Evolutionary conservation across 2,888 invertebrate genomes (phyloP).

Genomic region (Ochlodes sylvanus): DNA sequence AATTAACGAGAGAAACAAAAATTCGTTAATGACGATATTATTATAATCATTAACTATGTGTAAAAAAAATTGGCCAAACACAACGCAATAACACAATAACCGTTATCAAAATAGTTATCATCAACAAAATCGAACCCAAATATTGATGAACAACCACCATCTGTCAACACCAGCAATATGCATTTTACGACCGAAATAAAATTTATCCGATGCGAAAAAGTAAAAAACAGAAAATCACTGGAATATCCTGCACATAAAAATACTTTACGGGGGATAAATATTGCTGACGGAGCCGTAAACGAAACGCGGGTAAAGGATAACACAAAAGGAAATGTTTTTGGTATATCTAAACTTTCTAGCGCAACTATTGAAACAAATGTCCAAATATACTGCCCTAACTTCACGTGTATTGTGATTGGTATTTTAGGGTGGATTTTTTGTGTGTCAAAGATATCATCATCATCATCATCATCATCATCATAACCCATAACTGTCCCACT

Average conservation of each 20-base stretch:
- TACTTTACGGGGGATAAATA: constrained; percentile 39
- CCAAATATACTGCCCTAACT: constrained; percentile 4
- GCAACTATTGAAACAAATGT: constrained; percentile 9
- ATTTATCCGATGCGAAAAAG: constrained; percentile 36
- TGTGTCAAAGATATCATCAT: too few relatives aligned
- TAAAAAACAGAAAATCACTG: constrained; percentile 34
- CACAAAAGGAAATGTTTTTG: constrained; percentile 32
- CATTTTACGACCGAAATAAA: constrained; percentile 39
- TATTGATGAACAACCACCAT: constrained; percentile 36
- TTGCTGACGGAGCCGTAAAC: constrained; percentile 36
- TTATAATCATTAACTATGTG: neutral
- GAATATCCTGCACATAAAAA: constrained; percentile 38
- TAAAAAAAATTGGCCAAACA: constrained; percentile 6
- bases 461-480: too few relatives aligned
- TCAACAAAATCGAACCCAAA: constrained; percentile 33
- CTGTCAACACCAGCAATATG: constrained; percentile 39
- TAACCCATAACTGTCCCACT: too few relatives aligned
- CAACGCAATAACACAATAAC: constrained; percentile 14
- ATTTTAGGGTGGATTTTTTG: neutral
- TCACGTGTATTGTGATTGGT: neutral
- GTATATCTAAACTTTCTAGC: constrained; percentile 35
- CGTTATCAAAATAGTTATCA: constrained; percentile 35
- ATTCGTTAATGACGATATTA: neutral
- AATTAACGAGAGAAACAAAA: neutral
- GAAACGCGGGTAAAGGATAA: constrained; percentile 28